Conservation (phyloP, 2,113 vertebrate genomes). For the Ceuthmochares aereus region DNA sequence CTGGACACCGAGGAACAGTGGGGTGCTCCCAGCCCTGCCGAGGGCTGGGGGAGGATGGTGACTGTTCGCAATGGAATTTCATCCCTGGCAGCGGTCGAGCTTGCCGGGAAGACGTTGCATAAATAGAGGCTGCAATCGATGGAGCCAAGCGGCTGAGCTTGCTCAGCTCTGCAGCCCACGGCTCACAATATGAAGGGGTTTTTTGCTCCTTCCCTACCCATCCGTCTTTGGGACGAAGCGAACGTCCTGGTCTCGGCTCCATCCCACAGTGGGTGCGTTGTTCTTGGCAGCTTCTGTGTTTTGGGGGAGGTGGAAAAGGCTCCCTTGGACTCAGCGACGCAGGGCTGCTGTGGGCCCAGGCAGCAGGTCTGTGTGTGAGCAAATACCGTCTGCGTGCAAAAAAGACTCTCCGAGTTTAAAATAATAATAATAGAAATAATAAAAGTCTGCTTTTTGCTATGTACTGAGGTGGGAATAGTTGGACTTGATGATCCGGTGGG, state of each 20-base stretch:
- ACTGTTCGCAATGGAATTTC: not conserved
- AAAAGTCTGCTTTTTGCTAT: not conserved
- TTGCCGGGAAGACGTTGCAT: not conserved
- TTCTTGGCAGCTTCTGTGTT: slow-evolving; percentile 1
- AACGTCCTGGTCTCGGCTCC: not conserved
- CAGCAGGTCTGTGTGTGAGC: not conserved
- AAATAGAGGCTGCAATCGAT: not conserved
- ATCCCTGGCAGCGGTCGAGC: not conserved
- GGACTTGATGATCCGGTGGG: too few relatives aligned
- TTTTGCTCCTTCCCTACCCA: not conserved
- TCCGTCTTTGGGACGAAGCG: not conserved
- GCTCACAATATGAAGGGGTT: not conserved
- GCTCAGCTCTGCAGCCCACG: not conserved
- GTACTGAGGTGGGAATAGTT: not conserved
- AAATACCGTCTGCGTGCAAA: fast-evolving
- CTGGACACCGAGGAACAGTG: not conserved
- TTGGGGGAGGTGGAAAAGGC: not conserved
- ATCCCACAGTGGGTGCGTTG: fast-evolving
- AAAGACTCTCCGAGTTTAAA: not conserved
- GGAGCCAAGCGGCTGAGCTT: not conserved
- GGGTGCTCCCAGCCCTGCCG: fast-evolving
- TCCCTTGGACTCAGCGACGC: fast-evolving
- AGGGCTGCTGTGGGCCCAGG: not conserved
- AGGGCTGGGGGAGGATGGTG: not conserved
- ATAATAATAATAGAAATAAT: not conserved